phyloP scores from a whole-genome alignment of 64 coral and sea anemone species.

The Stylophora pistillata region DNA sequence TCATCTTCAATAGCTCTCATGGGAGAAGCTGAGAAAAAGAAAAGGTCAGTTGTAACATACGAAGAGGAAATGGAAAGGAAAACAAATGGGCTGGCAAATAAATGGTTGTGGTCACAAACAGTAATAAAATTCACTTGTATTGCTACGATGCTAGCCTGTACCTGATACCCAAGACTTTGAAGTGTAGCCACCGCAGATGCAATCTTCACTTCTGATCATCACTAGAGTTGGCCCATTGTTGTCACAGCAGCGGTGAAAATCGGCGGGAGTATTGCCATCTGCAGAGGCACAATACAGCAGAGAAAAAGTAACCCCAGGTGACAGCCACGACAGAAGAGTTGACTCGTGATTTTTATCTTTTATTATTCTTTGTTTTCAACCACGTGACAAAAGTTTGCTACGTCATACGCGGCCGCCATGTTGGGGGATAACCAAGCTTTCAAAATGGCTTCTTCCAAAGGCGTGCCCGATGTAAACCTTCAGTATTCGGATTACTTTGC shows the following conservation, averaged over 20 bases:
- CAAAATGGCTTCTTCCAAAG: no score
- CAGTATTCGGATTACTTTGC: no score
- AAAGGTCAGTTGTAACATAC: no score
- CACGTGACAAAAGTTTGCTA: no score
- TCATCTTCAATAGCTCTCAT: not conserved
- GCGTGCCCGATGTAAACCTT: no score
- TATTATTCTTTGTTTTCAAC: no score
- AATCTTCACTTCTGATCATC: not conserved
- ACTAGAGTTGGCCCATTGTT: slow-evolving; percentile 41
- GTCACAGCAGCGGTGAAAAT: slow-evolving; percentile 68
- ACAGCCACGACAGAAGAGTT: not conserved
- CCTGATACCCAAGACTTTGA: slow-evolving; percentile 40
- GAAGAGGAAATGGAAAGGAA: no score
- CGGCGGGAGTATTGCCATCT: slow-evolving; percentile 20
- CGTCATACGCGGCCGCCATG: no score
- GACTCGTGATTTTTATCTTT: not conserved
- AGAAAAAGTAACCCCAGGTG: not conserved
- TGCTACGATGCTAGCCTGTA: not conserved
- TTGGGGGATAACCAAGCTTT: no score
- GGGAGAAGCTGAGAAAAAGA: not conserved
- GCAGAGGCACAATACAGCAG: slow-evolving; percentile 28
- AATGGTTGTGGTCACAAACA: no score
- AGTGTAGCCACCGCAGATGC: slow-evolving; percentile 28
- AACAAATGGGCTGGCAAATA: no score
- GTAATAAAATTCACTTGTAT: no score